Evolutionary conservation across 2,888 invertebrate genomes (phyloP).

Genomic region (Ellobium chinense): DNA sequence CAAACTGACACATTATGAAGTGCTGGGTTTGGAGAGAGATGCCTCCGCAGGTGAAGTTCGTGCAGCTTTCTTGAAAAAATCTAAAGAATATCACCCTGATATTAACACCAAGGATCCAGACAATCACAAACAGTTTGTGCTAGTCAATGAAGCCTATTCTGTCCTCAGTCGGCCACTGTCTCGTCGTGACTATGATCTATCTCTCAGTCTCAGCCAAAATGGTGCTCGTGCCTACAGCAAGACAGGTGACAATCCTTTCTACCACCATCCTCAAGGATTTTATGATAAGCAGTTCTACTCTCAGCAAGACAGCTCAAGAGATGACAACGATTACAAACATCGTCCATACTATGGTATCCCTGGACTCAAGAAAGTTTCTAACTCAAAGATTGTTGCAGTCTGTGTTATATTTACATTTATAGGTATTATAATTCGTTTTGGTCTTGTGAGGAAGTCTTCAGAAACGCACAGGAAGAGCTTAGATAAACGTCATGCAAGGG

Average conservation of each 20-base stretch:
- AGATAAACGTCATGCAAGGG: constrained; percentile 4
- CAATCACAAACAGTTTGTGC: constrained; percentile 86
- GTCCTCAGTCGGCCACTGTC: constrained; percentile 85
- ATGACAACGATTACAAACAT: neutral
- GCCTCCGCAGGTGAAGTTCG: constrained; percentile 87
- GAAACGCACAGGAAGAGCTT: neutral
- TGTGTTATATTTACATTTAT: neutral
- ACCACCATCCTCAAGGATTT: neutral
- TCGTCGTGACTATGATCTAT: constrained; percentile 85
- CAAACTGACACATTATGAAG: constrained; percentile 84
- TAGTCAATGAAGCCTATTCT: constrained; percentile 89
- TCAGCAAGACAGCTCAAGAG: neutral
- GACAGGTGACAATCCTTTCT: neutral
- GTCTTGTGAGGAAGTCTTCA: neutral
- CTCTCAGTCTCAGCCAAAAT: constrained; percentile 3
- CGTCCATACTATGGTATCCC: neutral
- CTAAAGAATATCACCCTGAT: constrained; percentile 92
- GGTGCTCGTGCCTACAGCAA: neutral
- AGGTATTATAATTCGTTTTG: neutral
- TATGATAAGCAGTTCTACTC: neutral
- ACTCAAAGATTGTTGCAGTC: constrained; percentile 11
- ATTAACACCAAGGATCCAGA: constrained; percentile 81
- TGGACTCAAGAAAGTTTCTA: neutral
- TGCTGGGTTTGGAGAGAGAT: constrained; percentile 84
- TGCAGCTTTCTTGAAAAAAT: constrained; percentile 86